Conservation (phyloP, 2,797 vertebrate species). For the Sebastes dallii region DNA sequence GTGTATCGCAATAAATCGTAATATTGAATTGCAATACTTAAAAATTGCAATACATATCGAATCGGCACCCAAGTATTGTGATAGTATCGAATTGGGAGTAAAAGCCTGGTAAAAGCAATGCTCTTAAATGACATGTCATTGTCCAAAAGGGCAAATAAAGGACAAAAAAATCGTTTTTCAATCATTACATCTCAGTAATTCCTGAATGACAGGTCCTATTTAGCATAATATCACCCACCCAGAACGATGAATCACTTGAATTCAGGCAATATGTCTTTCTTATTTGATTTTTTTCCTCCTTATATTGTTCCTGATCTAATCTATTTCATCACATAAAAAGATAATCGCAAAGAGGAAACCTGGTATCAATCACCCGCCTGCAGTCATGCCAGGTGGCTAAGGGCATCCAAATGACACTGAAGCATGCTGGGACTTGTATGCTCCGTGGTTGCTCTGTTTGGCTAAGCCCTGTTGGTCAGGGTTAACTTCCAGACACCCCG, state of each 20-base stretch:
- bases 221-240: constrained; percentile 19
- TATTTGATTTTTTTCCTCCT: constrained; percentile 27
- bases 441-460: constrained; percentile 31
- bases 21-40: too few relatives aligned
- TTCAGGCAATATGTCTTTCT: constrained; percentile 34
- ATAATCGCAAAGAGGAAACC: constrained; percentile 42
- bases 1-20: too few relatives aligned
- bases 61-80: fast-evolving
- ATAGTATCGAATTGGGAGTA: too few relatives aligned
- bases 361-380: constrained; percentile 54
- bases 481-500: constrained; percentile 63
- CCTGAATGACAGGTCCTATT: constrained; percentile 33
- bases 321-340: constrained; percentile 51
- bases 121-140: not conserved
- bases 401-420: constrained; percentile 65
- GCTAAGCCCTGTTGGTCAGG: constrained; percentile 64
- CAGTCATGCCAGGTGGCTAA: constrained; percentile 56
- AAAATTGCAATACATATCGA: too few relatives aligned
- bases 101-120: too few relatives aligned
- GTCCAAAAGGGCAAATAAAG: constrained; percentile 26
- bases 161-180: constrained; percentile 11
- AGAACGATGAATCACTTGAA: constrained; percentile 44
- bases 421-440: constrained; percentile 72
- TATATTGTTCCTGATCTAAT: constrained; percentile 53
- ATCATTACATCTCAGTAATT: constrained; percentile 23